Evolutionary conservation across 2,797 vertebrate species (phyloP), one percentile per base, ranked within the genome.

Genomic region (Labeo calbasu): DNA sequence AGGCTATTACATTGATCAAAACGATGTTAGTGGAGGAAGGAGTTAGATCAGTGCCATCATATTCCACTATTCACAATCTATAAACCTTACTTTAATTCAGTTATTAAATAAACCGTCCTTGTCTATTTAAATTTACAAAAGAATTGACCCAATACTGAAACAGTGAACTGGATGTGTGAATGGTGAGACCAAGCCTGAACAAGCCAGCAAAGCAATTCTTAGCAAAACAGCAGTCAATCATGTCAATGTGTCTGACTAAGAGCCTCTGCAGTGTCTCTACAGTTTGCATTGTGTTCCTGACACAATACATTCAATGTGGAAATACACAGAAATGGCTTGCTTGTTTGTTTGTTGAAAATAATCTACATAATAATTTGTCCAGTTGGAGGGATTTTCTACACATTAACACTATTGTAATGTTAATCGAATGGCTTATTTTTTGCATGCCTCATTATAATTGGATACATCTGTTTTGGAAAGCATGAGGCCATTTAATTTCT

Each of bases 201-300:
- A 79, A 69, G 50, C 8, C 78, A 69, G 28, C 13, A 79, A 69
- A 25, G 28, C 50, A 79, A 55, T 79, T 80, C 36, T 80, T 17
- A 69, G 48, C 48, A 80, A 80, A 80, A 80, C 32, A 43, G 32
- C 66, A 57, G n/a, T 70, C 10, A 57, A 57, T 80, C 51, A 57
- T 80, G 78, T 46, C 50, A 28, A 21, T 57, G 50, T 79, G 12
- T 51, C 61, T 36, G 61, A 23, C n/a, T 28, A 48, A 46, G 25
- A 50, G 43, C 21, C 28, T 53, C 63, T 53, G 48, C 48, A 32
- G 28, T 79, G 43, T 79, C 28, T 40, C 51, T 36, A 51, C 12
- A 15, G 6, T 32, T 9, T 32, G 55, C 40, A 59, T 32, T 61
- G 23, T 36, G 25, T 50, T 72, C 25, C 40, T 81, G 55, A 32